Evolutionary conservation across 2,797 vertebrate genomes (phyloP).

Genomic region (Centroberyx gerrardi): DNA sequence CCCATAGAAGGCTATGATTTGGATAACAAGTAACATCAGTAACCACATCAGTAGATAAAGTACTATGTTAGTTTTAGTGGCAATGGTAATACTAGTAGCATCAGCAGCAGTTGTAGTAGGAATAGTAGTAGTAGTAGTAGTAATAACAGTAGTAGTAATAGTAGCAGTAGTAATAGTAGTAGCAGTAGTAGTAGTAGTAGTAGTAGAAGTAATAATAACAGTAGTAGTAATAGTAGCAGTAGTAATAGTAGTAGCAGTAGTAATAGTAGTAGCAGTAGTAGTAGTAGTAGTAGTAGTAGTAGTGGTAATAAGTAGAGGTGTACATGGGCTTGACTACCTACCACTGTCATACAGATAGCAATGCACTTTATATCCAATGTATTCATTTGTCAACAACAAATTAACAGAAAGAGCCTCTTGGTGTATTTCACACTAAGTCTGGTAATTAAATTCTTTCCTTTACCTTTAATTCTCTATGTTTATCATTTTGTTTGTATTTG

Average conservation of each 20-base stretch:
- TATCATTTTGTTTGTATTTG: conserved; percentile 34
- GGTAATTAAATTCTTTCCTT: conserved; percentile 56
- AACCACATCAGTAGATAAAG: conserved; percentile 39
- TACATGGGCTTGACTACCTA: conserved; percentile 66
- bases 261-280: conserved; percentile 4
- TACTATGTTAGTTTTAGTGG: background rate
- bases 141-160: too few relatives aligned
- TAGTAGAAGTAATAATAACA: conserved; percentile 30
- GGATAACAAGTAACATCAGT: conserved; percentile 10
- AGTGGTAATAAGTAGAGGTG: conserved; percentile 42
- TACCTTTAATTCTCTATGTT: conserved; percentile 33
- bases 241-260: background rate
- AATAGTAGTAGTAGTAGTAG: background rate
- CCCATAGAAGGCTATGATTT: conserved; percentile 34
- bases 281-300: conserved; percentile 28
- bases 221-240: too few relatives aligned
- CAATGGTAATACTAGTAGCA: conserved; percentile 1
- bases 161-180: conserved; percentile 12
- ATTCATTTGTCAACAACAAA: conserved; percentile 64
- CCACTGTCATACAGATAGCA: conserved; percentile 73
- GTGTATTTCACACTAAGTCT: conserved; percentile 33
- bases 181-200: conserved; percentile 21
- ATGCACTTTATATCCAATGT: conserved; percentile 85
- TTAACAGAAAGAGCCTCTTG: conserved; percentile 1
- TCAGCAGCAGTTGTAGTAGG: conserved; percentile 1